A percentile compares a stretch with the other conserved stretches of the same genome.
Conservation (phyloP, 2,888 invertebrate genomes). For the Tenthredo scrophulariae region DNA sequence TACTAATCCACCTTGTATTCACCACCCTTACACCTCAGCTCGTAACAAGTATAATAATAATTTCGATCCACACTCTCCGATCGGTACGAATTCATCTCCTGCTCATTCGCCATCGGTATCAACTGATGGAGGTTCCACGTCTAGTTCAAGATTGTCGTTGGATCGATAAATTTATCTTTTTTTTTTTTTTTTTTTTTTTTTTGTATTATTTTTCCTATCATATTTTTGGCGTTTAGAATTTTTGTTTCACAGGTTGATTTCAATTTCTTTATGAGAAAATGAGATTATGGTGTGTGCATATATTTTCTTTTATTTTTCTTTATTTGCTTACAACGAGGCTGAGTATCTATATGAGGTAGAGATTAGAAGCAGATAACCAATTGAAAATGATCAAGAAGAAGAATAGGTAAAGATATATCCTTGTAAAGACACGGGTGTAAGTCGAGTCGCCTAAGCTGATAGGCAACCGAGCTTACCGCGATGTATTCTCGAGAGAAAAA, state of each 20-base stretch:
- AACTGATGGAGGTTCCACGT: not conserved
- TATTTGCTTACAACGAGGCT: too few species aligned
- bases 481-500: not conserved
- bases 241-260: not conserved
- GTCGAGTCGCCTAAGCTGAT: not conserved
- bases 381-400: too few species aligned
- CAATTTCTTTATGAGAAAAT: too few species aligned
- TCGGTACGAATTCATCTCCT: not conserved
- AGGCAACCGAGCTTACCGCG: not conserved
- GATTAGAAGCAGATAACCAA: not conserved
- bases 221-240: not conserved
- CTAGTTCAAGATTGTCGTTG: not conserved
- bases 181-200: not conserved
- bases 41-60: not conserved
- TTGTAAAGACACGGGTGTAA: not conserved
- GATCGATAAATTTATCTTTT: not conserved
- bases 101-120: slow-evolving; percentile 15
- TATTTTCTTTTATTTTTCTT: not conserved
- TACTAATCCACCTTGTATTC: not conserved
- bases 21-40: not conserved
- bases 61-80: not conserved
- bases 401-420: too few species aligned
- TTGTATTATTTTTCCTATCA: not conserved
- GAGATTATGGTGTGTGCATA: not conserved
- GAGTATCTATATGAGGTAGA: not conserved